Base-by-base conservation (phyloP, 2,888 invertebrate species). In the Herminia tarsipennalis region DNA sequence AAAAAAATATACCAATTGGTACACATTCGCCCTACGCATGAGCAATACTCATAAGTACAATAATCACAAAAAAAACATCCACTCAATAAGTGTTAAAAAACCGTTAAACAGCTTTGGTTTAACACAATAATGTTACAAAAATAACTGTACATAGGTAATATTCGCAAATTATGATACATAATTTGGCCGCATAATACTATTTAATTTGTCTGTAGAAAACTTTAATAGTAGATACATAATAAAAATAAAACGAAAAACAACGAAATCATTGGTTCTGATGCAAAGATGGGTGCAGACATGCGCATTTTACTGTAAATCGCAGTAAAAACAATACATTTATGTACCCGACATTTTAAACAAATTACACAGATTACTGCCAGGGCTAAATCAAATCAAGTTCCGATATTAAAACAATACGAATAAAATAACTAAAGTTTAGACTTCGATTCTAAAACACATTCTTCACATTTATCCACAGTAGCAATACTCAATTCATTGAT, bases 11-110 rank as follows among this genome's bases (percentile, higher is more conserved):
- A 63, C 61, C 56, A 12, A 41, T 41, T 35, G 54, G 53, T 64
- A 66, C 35, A 53, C 18, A 53, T 29, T 39, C 47, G 24, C 38
- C 14, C 36, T 35, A 25, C 45, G 24, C 37, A 72, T 78, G 76
- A 82, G 74, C 78, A 81, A 80, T 56, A 66, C 71, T 41, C 61
- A 81, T 88, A 87, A 87, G 88, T 88, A 88, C 86, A 81, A 78
- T 70, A 82, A 86, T 85, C 84, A 86, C 85, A 81, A 78, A 79
- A 81, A 78, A 79, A 51, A 39, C 75, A 77, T 70, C 53, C 77
- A 78, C 66, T 64, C 73, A 47, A 47, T 43, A 28, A 39, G 44
- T 50, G 42, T 55, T 46, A 45, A 43, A 62, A 46, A 60, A 67
- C 65, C 65, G 61, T 67, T 54, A 55, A 22, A 64, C 65, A 67